Base-by-base conservation (phyloP, 2,797 vertebrate species). In the Poecilia picta region DNA sequence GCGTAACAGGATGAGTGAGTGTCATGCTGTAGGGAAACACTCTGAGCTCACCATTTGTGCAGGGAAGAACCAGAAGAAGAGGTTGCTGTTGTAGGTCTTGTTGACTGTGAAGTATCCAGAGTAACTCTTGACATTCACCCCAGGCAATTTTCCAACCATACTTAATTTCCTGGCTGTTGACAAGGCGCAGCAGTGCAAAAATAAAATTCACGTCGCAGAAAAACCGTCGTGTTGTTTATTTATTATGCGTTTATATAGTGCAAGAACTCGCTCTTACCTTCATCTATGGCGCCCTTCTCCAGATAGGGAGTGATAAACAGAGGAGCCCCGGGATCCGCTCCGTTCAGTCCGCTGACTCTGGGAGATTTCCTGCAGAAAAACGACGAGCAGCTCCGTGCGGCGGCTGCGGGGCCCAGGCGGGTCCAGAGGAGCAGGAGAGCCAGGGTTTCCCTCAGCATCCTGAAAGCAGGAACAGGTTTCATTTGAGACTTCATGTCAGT, bases 11-110 rank as follows among this genome's bases (percentile, higher is more conserved):
- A 2, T 3, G 31, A 36, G 25, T 2, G 31, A 36, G 25, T 4
- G 33, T 23, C n/a, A 8, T 46, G 41, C 1, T 41, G 23, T 23
- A 33, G 64, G 45, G 8, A 41, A 41, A 41, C 8, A 41, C 41
- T 8, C 16, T 4, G 8, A 23, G 4, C 83, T n/a, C 81, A 92
- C 88, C 95, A 92, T 94, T 89, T 95, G 91, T 25, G 96, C 96
- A 2, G 97, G 96, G 78, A 97, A 95, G 89, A 97, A 97, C 96
- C 97, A 98, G 84, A 97, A 97, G 93, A 97, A 97, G 71, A 98
- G 94, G 90, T 96, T 97, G 91, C 95, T 97, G 92, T 97, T 98
- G 94, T 94, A 96, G 49, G 91, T 95, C 81, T 96, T 95, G 90
- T 96, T 97, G 87, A 96, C 94, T 0, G 97, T 97, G 73, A 97